Evolutionary conservation across 2,888 invertebrate genomes (phyloP), one percentile per base, ranked within the genome.

Genomic region (Ischnura elegans): DNA sequence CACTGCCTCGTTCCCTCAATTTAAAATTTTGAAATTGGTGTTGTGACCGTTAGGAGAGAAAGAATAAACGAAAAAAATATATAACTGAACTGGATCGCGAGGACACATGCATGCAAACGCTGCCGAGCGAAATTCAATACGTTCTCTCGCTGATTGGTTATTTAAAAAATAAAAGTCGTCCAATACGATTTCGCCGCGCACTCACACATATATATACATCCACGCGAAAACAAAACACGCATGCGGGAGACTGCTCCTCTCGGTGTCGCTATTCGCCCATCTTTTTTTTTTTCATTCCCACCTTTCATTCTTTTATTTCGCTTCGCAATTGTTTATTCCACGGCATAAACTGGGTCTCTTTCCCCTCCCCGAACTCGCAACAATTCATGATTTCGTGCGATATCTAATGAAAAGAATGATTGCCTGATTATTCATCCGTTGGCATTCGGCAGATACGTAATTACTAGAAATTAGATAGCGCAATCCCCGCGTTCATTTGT

Each of bases 331-430:
- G 90, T 90, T 61, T 90, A 55, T 42, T 55, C 90, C 42, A n/a
- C 43, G 36, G 36, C 51, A 36, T 51, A 87, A 61, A 66, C 61
- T 36, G 76, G 36, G 76, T 76, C 29, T 36, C 10, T 4, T n/a
- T 76, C 13, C 13, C 51, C 4, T 51, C 76, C 76, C 76, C 76
- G 6, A 51, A 42, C 29, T 42, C 55, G 55, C 61, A 43, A n/a
- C n/a, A n/a, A 36, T 55, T 55, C 51, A 36, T 19, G n/a, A 25
- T 86, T 86, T 61, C 42, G 51, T 36, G 87, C 51, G 87, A 87
- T 87, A 43, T 61, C 90, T 90, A 90, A 90, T 90, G 90, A 90
- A 90, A 66, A 90, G 90, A 90, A 90, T 90, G 90, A 90, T 90
- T 90, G 90, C 61, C 90, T 61, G 90, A 90, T 90, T 61, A 90